phyloP scores from a whole-genome alignment of 2,797 vertebrate species.

The Mus minutoides region DNA sequence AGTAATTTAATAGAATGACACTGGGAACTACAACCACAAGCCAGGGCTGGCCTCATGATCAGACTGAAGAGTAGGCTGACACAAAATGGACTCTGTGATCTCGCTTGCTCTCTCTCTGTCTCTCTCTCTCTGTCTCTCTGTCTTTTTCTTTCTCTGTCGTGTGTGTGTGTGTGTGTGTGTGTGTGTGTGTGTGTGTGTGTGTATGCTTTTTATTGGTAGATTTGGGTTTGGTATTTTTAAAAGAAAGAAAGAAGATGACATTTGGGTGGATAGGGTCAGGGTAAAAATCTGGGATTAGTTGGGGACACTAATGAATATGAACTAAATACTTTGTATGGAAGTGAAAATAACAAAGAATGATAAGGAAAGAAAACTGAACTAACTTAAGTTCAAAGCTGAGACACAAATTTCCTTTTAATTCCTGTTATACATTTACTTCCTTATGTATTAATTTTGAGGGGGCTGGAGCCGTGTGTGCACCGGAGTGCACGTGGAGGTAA shows the following conservation, averaged over 20 bases:
- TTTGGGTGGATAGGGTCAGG: neutral
- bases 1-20: no score
- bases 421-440: neutral
- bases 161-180: neutral
- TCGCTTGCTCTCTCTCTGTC: neutral
- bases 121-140: neutral
- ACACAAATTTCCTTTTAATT: neutral
- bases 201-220: neutral
- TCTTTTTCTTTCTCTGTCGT: no score
- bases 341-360: neutral
- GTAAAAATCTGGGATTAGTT: neutral
- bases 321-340: neutral
- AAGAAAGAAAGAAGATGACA: neutral
- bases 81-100: neutral
- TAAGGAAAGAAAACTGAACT: neutral
- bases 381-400: conserved; percentile 28
- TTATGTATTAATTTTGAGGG: neutral
- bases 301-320: neutral
- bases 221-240: neutral
- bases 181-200: neutral
- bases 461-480: neutral
- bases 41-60: neutral
- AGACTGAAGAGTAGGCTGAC: neutral
- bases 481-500: neutral
- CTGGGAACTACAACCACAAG: neutral